A percentile compares a stretch with the other conserved stretches of the same genome.
phyloP scores from a whole-genome alignment of 2,797 vertebrate genomes.

The Muscicapa striata region DNA sequence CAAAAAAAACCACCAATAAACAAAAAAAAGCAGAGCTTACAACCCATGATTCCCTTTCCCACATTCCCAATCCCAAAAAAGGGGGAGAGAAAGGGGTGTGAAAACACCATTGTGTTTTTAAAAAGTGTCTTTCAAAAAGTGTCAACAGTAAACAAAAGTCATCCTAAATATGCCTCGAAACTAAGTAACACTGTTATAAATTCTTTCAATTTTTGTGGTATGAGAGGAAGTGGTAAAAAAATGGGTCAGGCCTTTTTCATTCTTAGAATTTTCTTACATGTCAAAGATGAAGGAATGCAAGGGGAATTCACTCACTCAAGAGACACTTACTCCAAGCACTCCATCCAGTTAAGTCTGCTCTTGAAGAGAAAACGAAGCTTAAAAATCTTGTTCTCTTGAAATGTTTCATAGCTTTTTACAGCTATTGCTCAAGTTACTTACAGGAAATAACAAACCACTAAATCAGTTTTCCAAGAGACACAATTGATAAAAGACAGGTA shows the following conservation, averaged over 20 bases:
- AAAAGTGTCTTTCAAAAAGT: neutral
- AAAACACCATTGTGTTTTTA: neutral
- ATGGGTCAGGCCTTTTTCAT: neutral
- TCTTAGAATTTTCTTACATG: neutral
- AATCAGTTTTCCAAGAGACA: neutral
- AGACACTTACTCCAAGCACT: neutral
- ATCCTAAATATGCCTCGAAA: neutral
- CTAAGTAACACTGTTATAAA: neutral
- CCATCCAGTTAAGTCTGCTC: neutral
- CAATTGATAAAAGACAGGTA: neutral
- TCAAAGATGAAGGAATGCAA: neutral
- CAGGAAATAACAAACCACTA: neutral
- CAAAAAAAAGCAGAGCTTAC: neutral
- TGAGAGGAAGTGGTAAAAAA: slow-evolving; percentile 16
- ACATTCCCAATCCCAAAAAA: neutral
- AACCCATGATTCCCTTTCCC: neutral
- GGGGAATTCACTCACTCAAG: neutral
- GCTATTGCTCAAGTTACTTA: neutral
- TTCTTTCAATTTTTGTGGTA: neutral
- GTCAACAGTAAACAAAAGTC: neutral
- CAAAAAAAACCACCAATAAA: neutral
- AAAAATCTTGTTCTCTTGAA: neutral
- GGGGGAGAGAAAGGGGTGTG: fast-evolving
- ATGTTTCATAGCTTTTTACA: neutral
- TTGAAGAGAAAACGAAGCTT: neutral